Conservation (phyloP, 2,888 invertebrate species). For the Oscheius sp. region DNA sequence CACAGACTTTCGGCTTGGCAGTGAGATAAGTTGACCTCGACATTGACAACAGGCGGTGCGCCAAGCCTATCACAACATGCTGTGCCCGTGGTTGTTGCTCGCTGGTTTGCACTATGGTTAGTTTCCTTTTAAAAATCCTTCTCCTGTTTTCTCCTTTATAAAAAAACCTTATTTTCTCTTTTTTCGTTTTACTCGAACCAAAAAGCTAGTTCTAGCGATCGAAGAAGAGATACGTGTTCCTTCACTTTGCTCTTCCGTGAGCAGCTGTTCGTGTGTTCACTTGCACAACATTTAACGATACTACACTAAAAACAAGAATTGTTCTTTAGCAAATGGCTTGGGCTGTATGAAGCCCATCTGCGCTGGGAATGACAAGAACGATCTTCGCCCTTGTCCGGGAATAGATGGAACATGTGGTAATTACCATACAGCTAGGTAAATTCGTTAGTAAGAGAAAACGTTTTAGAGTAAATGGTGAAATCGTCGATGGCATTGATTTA, state of each 20-base stretch:
- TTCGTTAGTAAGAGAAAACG: neutral
- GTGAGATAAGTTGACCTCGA: neutral
- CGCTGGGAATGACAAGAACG: slow-evolving; percentile 55
- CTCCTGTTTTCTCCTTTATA: neutral
- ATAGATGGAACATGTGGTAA: slow-evolving; percentile 62
- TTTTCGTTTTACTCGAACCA: no score
- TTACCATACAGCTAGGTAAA: slow-evolving; percentile 56
- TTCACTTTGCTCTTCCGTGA: no score
- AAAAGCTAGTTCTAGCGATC: no score
- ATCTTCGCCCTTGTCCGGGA: slow-evolving; percentile 57
- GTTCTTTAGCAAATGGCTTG: slow-evolving; percentile 38
- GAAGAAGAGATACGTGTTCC: no score
- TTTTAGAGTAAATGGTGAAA: slow-evolving; percentile 50
- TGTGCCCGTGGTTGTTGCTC: slow-evolving; percentile 1
- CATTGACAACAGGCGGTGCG: slow-evolving; percentile 9
- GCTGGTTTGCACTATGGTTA: neutral
- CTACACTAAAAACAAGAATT: neutral
- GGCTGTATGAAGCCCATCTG: slow-evolving; percentile 64
- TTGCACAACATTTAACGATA: neutral
- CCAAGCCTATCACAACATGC: slow-evolving; percentile 3
- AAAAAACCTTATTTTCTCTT: no score
- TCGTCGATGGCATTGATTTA: slow-evolving; percentile 55
- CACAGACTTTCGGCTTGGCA: neutral
- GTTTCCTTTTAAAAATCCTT: neutral
- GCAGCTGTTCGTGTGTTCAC: no score